phyloP scores from a whole-genome alignment of 2,113 vertebrate genomes.

The Festucalex cinctus region DNA sequence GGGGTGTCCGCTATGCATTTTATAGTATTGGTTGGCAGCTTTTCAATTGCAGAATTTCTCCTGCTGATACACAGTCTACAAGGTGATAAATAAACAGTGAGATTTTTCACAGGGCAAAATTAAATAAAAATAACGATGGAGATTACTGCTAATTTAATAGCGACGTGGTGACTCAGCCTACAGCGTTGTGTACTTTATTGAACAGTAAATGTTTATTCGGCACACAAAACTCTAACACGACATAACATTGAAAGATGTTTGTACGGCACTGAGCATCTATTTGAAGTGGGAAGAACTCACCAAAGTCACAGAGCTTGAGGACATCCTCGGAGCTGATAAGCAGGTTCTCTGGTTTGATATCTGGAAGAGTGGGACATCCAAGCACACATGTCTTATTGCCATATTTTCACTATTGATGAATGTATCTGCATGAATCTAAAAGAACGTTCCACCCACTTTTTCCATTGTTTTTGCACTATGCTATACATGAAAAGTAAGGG shows the following conservation, averaged over 20 bases:
- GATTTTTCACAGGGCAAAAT: constrained; percentile 31
- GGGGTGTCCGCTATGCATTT: neutral
- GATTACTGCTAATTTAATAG: constrained; percentile 12
- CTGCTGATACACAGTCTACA: constrained; percentile 13
- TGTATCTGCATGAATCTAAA: neutral
- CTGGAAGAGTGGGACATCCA: constrained; percentile 64
- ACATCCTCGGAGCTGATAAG: constrained; percentile 95
- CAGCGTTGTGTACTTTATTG: neutral
- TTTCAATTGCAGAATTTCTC: constrained; percentile 27
- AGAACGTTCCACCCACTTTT: neutral
- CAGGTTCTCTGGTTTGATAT: constrained; percentile 99
- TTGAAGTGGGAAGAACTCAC: constrained; percentile 70
- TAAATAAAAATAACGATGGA: constrained; percentile 10
- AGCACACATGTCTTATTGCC: neutral
- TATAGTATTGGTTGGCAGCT: constrained; percentile 2
- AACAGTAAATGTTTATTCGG: neutral
- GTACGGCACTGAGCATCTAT: neutral
- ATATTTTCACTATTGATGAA: neutral
- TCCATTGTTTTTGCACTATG: neutral
- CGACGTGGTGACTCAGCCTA: neutral
- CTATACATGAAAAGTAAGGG: neutral
- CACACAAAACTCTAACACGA: neutral
- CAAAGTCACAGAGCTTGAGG: constrained; percentile 97
- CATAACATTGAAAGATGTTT: constrained; percentile 5
- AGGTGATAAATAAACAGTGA: constrained; percentile 34